phyloP scores from a whole-genome alignment of 37 sponge, comb jelly and placozoan species.

The Ianthella basta region DNA sequence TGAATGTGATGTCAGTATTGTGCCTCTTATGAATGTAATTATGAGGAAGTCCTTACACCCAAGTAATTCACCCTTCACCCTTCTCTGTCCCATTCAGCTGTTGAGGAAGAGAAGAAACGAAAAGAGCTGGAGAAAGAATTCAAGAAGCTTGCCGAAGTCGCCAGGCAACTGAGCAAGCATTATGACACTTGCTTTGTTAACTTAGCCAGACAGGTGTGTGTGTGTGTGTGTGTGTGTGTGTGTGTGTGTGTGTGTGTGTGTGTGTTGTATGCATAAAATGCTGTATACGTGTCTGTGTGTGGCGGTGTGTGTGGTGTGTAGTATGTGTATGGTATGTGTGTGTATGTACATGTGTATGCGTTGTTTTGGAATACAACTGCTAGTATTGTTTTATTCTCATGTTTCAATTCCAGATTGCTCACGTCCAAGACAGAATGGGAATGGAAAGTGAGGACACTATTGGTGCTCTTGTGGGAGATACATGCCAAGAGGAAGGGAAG shows the following conservation, averaged over 20 bases:
- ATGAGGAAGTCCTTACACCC: not conserved
- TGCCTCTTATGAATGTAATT: not conserved
- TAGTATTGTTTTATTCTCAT: not conserved
- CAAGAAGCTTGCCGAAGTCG: conserved; percentile 28
- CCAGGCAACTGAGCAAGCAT: conserved; percentile 40
- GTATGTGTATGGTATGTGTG: not conserved
- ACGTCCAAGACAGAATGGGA: conserved; percentile 22
- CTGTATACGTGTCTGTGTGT: not conserved
- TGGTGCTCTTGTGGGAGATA: conserved; percentile 6
- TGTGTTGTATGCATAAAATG: not conserved
- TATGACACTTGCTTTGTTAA: conserved; percentile 64
- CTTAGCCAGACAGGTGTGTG: conserved; percentile 63
- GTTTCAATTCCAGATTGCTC: conserved; percentile 28
- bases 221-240: conserved; percentile 24
- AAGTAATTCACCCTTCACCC: too few species aligned
- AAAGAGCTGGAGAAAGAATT: conserved; percentile 38
- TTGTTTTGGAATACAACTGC: not conserved
- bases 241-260: conserved; percentile 12
- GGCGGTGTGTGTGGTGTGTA: not conserved
- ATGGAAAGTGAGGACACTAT: conserved; percentile 24
- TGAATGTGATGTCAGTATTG: not conserved
- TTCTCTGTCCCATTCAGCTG: conserved; percentile 30
- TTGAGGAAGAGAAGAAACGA: conserved; percentile 55
- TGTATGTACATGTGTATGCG: not conserved
- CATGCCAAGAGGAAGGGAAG: not conserved